Conservation (phyloP, 2,113 vertebrate species). For the Tetraodon nigroviridis region DNA sequence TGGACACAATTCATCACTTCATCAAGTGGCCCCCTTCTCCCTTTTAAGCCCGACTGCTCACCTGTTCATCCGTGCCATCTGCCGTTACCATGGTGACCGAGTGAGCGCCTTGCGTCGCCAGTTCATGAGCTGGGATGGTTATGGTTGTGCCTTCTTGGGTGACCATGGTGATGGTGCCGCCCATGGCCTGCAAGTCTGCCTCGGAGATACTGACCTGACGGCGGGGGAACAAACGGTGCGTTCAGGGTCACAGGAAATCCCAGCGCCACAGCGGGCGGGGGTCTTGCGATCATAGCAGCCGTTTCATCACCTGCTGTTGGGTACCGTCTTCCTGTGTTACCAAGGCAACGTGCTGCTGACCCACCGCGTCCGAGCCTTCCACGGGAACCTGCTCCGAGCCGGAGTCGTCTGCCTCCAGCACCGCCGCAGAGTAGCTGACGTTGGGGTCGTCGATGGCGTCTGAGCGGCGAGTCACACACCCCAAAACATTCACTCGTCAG, state of each 20-base stretch:
- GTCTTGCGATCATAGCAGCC: not conserved
- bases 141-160: conserved; percentile 98
- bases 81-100: conserved; percentile 93
- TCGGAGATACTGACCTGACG: conserved; percentile 92
- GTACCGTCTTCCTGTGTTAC: conserved; percentile 97
- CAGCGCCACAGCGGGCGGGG: not conserved
- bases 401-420: conserved; percentile 84
- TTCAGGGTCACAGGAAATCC: not conserved
- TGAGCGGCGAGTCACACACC: conserved; percentile 27
- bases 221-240: conserved; percentile 5
- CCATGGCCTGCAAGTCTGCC: conserved; percentile 91
- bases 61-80: conserved; percentile 91
- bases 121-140: conserved; percentile 92
- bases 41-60: conserved; percentile 43
- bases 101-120: conserved; percentile 84
- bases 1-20: no score
- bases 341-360: conserved; percentile 89
- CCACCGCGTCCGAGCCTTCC: conserved; percentile 80
- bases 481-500: not conserved
- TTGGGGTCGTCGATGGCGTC: conserved; percentile 88
- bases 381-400: conserved; percentile 84
- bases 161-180: conserved; percentile 96
- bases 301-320: conserved; percentile 73
- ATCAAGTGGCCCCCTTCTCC: not conserved
- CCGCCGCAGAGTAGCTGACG: conserved; percentile 84